Evolutionary conservation across 2,797 vertebrate species (phyloP).

Genomic region (Miopithecus talapoin): DNA sequence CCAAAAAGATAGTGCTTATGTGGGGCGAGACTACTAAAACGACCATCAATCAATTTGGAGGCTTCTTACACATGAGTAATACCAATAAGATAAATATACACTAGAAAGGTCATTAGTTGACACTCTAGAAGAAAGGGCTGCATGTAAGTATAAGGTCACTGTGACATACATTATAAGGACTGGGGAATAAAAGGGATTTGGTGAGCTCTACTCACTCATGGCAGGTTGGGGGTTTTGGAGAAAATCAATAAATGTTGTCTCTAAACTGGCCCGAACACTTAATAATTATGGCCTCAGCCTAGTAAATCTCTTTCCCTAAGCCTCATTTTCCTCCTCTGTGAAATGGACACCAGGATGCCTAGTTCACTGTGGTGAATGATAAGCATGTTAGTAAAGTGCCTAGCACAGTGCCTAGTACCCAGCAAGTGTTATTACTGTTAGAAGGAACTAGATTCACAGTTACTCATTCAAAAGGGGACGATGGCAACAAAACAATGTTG

Average conservation of each 20-base stretch:
- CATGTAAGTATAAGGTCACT: background rate
- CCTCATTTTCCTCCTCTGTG: background rate
- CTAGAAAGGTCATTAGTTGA: background rate
- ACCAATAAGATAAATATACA: background rate
- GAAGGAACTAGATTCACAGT: background rate
- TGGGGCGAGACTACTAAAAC: background rate
- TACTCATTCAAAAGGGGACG: background rate
- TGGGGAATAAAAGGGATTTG: background rate
- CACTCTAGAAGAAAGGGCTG: background rate
- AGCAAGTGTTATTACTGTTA: background rate
- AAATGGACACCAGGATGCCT: background rate
- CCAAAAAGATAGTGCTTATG: background rate
- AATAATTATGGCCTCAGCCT: background rate
- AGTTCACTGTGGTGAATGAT: background rate
- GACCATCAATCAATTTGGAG: background rate
- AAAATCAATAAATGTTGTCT: background rate
- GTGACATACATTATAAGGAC: background rate
- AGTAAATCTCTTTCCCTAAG: background rate
- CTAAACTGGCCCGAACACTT: background rate
- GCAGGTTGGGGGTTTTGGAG: background rate
- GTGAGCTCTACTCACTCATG: background rate
- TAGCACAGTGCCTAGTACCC: background rate
- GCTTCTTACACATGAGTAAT: background rate
- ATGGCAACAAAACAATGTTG: background rate
- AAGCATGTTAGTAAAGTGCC: background rate